These are phyloP conservation scores for Aix galericulata DNA, from an alignment of 2,113 vertebrate genomes.

Conservation along the genomic window DNA sequence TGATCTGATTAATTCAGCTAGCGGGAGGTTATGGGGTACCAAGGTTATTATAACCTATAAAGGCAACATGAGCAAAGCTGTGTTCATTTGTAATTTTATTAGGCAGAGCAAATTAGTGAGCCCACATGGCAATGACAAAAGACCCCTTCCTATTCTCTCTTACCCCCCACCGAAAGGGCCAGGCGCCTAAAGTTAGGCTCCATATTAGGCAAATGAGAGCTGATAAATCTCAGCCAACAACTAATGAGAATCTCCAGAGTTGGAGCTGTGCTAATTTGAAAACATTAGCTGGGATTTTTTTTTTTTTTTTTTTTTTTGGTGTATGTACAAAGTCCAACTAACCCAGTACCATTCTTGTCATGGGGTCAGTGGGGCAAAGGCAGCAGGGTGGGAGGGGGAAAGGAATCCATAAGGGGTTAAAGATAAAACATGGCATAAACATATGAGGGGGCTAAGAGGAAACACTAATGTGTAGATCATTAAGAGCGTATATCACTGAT, in stretches of 20 bases:
- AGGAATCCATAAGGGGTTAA: slow-evolving; percentile 58
- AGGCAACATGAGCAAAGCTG: slow-evolving; percentile 84
- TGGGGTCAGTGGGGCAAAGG: neutral
- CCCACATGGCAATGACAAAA: slow-evolving; percentile 81
- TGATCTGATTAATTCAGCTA: slow-evolving; percentile 90
- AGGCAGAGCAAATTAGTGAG: slow-evolving; percentile 87
- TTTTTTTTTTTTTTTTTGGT: neutral
- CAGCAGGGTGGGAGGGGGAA: neutral
- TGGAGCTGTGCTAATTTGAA: slow-evolving; percentile 86
- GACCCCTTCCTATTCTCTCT: slow-evolving; percentile 80
- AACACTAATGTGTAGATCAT: slow-evolving; percentile 29
- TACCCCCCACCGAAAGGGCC: slow-evolving; percentile 85
- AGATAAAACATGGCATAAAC: neutral
- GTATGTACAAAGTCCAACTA: slow-evolving; percentile 29
- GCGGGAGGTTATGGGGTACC: slow-evolving; percentile 88
- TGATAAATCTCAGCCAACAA: slow-evolving; percentile 89
- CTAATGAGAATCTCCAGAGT: slow-evolving; percentile 86
- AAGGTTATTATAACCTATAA: slow-evolving; percentile 92
- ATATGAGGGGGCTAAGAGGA: neutral
- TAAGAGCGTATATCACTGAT: slow-evolving; percentile 38
- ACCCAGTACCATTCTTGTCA: neutral
- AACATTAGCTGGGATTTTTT: slow-evolving; percentile 84
- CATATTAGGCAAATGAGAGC: slow-evolving; percentile 92
- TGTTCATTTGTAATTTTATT: slow-evolving; percentile 89
- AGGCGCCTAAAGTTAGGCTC: slow-evolving; percentile 86